phyloP scores from a whole-genome alignment of 2,888 invertebrate species.

The Leucania comma region DNA sequence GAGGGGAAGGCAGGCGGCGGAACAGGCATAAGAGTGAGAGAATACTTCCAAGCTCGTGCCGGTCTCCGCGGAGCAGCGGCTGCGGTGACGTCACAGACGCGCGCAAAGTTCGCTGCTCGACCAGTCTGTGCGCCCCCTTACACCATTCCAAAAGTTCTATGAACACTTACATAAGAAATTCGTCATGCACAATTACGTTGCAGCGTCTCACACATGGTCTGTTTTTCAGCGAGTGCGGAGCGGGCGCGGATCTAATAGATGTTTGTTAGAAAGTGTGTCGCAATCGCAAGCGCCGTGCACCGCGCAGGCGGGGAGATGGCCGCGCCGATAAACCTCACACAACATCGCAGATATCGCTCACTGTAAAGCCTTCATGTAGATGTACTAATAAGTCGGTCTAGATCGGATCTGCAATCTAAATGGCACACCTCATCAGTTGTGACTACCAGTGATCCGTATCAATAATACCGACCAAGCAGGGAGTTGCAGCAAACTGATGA shows the following conservation, averaged over 20 bases:
- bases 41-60: not conserved
- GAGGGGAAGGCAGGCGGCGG: not conserved
- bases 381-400: not conserved
- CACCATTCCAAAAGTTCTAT: constrained; percentile 37
- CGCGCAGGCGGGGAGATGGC: not conserved
- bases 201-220: constrained; percentile 11
- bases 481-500: not conserved
- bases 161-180: constrained; percentile 46
- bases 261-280: constrained; percentile 52
- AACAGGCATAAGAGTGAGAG: not conserved
- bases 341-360: constrained; percentile 10
- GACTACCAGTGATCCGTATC: not conserved
- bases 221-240: constrained; percentile 20
- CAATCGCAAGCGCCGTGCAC: not conserved
- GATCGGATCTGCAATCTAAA: not conserved
- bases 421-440: not conserved
- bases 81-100: constrained; percentile 2
- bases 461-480: not conserved
- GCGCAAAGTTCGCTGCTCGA: no score
- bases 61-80: not conserved
- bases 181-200: constrained; percentile 46
- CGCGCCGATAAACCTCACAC: constrained; percentile 21
- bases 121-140: not conserved
- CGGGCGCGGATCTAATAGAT: constrained; percentile 22
- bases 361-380: constrained; percentile 6